Evolutionary conservation across 2,888 invertebrate genomes (phyloP).

Genomic region (Diachrysia chrysitis): DNA sequence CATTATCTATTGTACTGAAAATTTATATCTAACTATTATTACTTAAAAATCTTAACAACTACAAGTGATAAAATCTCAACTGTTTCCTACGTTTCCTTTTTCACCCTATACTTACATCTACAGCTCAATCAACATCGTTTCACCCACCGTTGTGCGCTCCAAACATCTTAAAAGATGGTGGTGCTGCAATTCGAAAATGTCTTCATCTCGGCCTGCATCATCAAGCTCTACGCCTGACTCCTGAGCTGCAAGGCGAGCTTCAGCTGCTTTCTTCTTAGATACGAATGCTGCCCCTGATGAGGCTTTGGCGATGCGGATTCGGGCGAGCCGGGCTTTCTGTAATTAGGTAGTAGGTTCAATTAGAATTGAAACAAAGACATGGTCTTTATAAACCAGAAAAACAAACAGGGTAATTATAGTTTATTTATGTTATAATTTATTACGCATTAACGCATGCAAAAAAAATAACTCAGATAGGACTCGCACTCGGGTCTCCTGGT

Average conservation of each 20-base stretch:
- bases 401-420: too few relatives aligned
- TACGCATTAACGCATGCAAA: too few relatives aligned
- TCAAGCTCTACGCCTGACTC: conserved; percentile 97
- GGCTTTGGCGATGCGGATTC: conserved; percentile 99
- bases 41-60: too few relatives aligned
- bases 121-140: neutral
- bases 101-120: neutral
- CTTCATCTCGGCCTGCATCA: conserved; percentile 96
- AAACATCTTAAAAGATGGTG: conserved; percentile 99
- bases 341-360: conserved; percentile 68
- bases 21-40: too few relatives aligned
- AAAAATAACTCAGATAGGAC: too few relatives aligned
- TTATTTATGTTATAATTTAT: too few relatives aligned
- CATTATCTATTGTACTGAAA: too few relatives aligned
- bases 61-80: too few relatives aligned
- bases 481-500: too few relatives aligned
- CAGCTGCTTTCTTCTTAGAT: conserved; percentile 99
- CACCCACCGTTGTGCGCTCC: conserved; percentile 97
- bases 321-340: conserved; percentile 99
- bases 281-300: conserved; percentile 99
- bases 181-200: conserved; percentile 99
- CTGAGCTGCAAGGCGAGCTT: conserved; percentile 97
- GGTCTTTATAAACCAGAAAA: too few relatives aligned
- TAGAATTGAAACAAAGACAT: neutral
- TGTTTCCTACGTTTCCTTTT: neutral